These are phyloP conservation scores for Tyrannus savana DNA, from an alignment of 2,113 vertebrate species.

Conservation along the genomic window DNA sequence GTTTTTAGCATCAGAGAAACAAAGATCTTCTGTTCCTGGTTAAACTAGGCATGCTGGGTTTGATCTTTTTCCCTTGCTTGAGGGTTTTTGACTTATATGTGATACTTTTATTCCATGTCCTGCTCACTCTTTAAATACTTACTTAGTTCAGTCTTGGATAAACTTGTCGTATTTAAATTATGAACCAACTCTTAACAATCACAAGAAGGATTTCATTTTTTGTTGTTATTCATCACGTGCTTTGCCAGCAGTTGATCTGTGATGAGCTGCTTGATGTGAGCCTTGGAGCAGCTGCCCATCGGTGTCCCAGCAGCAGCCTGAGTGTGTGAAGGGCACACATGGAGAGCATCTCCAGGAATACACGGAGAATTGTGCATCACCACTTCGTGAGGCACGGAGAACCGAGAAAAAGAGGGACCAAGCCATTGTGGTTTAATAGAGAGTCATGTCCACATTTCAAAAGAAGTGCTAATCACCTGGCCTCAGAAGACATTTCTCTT, in stretches of 20 bases:
- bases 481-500: neutral
- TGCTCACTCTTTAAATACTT: neutral
- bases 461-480: neutral
- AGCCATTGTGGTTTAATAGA: neutral
- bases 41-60: neutral
- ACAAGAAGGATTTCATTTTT: neutral
- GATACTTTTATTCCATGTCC: neutral
- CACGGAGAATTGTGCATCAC: neutral
- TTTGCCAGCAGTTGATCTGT: neutral
- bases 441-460: neutral
- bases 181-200: neutral
- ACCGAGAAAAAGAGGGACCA: neutral
- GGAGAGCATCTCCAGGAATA: neutral
- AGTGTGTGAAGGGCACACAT: neutral
- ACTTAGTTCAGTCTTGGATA: neutral
- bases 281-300: neutral
- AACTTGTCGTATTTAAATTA: neutral
- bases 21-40: neutral
- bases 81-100: neutral
- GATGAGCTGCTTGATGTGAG: neutral
- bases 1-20: neutral
- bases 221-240: neutral
- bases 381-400: accelerated
- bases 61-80: neutral
- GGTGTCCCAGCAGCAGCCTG: neutral